phyloP scores from a whole-genome alignment of 1,140 invertebrate species.

The Liolophura sinensis region DNA sequence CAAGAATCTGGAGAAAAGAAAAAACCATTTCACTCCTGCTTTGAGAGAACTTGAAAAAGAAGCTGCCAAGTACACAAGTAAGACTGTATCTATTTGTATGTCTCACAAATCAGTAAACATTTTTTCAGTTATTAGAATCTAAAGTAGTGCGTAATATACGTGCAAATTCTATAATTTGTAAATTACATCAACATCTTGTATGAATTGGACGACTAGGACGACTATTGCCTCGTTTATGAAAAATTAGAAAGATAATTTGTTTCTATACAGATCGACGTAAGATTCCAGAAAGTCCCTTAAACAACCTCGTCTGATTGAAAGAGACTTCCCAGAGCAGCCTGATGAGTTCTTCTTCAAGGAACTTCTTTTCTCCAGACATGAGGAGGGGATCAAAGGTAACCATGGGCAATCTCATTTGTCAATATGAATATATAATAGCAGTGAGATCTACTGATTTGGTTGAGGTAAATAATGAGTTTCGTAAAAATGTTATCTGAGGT shows the following conservation, averaged over 20 bases:
- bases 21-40: constrained; percentile 41
- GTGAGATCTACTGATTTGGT: too few species aligned
- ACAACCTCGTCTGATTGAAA: too few species aligned
- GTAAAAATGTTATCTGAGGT: too few species aligned
- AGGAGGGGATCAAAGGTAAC: constrained; percentile 56
- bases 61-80: constrained; percentile 3
- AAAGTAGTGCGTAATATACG: too few species aligned
- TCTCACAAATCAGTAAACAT: neutral
- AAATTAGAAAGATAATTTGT: neutral
- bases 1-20: constrained; percentile 40
- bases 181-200: neutral
- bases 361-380: constrained; percentile 62
- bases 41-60: constrained; percentile 33
- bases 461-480: too few species aligned
- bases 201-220: neutral
- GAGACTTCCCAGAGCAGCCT: constrained; percentile 46
- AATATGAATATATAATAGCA: too few species aligned
- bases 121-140: constrained; percentile 1
- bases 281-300: neutral
- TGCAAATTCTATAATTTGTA: neutral
- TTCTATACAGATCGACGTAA: neutral
- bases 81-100: neutral
- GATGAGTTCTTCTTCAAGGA: constrained; percentile 58
- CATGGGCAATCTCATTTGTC: too few species aligned
- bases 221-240: neutral